Conservation (phyloP, 1,140 invertebrate genomes). For the Temnothorax longispinosus region DNA sequence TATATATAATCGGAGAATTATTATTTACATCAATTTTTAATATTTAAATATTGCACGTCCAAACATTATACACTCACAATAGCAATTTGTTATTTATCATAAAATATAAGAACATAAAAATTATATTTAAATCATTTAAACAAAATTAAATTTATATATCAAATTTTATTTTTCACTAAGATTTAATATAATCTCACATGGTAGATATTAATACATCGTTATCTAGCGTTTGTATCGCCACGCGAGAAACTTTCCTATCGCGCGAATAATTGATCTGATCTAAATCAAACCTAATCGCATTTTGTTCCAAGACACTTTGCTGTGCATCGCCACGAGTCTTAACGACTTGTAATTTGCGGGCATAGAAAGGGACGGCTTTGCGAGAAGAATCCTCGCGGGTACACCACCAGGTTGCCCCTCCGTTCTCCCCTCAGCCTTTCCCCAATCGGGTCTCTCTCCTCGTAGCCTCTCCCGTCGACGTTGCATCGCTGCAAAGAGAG, state of each 20-base stretch:
- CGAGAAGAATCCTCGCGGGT: slow-evolving; percentile 11
- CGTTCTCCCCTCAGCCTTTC: too few relatives aligned
- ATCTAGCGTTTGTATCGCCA: background rate
- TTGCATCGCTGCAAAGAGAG: slow-evolving; percentile 44
- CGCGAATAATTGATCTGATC: background rate
- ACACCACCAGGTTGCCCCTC: background rate
- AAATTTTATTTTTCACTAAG: background rate
- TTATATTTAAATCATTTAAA: background rate
- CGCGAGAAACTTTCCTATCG: background rate
- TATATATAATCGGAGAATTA: background rate
- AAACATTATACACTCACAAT: background rate
- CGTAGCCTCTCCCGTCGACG: slow-evolving; percentile 17
- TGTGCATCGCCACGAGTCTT: background rate
- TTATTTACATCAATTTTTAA: background rate
- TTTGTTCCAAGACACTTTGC: background rate
- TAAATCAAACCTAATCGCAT: background rate
- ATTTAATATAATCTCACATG: background rate
- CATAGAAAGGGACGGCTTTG: background rate
- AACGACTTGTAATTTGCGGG: slow-evolving; percentile 1
- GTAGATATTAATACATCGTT: background rate
- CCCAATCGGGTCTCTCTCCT: background rate
- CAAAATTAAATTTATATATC: background rate
- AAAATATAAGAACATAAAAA: background rate
- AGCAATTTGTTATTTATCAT: background rate
- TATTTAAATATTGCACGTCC: background rate